Percentiles rank a stretch among this genome's conserved stretches.
Evolutionary conservation across 2,888 invertebrate species (phyloP).

Genomic region (Cheilosia pagana): DNA sequence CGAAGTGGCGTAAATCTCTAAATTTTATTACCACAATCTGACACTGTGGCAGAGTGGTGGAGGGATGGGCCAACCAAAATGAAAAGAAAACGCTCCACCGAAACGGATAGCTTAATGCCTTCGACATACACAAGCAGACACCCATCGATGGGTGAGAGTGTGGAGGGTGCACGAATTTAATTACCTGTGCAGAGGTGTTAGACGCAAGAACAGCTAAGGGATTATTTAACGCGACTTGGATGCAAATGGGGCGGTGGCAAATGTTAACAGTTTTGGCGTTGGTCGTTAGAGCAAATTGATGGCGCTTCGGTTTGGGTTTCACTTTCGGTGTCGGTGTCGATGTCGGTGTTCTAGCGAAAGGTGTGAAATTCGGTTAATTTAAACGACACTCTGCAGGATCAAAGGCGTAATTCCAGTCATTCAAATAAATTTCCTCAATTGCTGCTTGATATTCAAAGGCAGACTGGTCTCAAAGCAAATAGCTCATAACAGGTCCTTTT

Average conservation of each 20-base stretch:
- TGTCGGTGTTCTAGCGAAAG: constrained; percentile 14
- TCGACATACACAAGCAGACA: background rate
- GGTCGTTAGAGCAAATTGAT: constrained; percentile 54
- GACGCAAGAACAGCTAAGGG: constrained; percentile 23
- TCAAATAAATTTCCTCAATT: background rate
- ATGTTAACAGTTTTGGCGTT: constrained; percentile 14
- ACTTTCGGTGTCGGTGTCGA: too few species aligned
- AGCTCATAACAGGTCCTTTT: background rate
- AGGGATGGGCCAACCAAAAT: background rate
- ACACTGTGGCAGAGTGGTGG: background rate
- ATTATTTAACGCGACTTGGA: constrained; percentile 51
- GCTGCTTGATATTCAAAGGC: background rate
- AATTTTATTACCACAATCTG: constrained; percentile 49
- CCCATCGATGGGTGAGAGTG: background rate
- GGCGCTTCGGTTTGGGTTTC: constrained; percentile 11
- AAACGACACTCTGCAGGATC: background rate
- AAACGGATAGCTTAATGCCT: constrained; percentile 24
- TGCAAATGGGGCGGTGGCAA: constrained; percentile 47
- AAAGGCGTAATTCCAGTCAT: background rate
- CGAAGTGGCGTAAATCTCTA: constrained; percentile 36
- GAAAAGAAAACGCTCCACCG: constrained; percentile 3
- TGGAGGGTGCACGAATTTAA: constrained; percentile 45
- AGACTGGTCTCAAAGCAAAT: background rate
- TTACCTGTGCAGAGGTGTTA: constrained; percentile 51
- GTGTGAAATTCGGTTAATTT: constrained; percentile 55